These are phyloP conservation scores for Magallana nippona DNA, from an alignment of 2,888 invertebrate genomes.

Conservation along the genomic window DNA sequence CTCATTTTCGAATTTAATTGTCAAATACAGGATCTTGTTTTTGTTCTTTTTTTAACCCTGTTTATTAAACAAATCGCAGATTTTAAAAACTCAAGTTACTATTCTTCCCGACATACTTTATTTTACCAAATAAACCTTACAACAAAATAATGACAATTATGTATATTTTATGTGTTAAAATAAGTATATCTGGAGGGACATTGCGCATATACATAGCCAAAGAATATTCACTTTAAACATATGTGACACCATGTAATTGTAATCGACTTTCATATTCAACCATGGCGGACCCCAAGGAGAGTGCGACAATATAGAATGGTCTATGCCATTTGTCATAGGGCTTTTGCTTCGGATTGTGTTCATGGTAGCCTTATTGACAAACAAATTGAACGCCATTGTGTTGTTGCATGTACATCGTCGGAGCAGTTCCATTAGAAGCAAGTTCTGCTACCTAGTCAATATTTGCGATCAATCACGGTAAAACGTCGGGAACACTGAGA, in stretches of 20 bases:
- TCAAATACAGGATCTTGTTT: too few relatives aligned
- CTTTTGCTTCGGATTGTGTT: background rate
- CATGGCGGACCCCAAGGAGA: background rate
- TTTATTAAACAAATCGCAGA: too few relatives aligned
- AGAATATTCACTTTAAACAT: background rate
- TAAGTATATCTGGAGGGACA: too few relatives aligned
- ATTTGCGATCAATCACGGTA: constrained; percentile 20
- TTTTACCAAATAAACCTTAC: too few relatives aligned
- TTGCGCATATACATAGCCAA: too few relatives aligned
- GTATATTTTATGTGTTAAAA: too few relatives aligned
- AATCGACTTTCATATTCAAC: constrained; percentile 1
- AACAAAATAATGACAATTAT: too few relatives aligned
- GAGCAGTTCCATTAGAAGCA: background rate
- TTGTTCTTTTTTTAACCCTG: too few relatives aligned
- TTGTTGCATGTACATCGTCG: constrained; percentile 9
- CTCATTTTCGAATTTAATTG: too few relatives aligned
- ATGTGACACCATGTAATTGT: background rate
- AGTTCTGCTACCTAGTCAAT: constrained; percentile 1
- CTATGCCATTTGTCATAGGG: constrained; percentile 14
- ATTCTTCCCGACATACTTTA: too few relatives aligned
- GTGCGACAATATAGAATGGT: background rate
- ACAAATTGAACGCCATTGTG: constrained; percentile 26
- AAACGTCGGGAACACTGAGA: constrained; percentile 6
- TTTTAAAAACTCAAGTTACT: too few relatives aligned
- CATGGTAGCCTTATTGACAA: too few relatives aligned